These are phyloP conservation scores for Tillus elongatus DNA, from an alignment of 2,888 invertebrate genomes.

Conservation along the genomic window DNA sequence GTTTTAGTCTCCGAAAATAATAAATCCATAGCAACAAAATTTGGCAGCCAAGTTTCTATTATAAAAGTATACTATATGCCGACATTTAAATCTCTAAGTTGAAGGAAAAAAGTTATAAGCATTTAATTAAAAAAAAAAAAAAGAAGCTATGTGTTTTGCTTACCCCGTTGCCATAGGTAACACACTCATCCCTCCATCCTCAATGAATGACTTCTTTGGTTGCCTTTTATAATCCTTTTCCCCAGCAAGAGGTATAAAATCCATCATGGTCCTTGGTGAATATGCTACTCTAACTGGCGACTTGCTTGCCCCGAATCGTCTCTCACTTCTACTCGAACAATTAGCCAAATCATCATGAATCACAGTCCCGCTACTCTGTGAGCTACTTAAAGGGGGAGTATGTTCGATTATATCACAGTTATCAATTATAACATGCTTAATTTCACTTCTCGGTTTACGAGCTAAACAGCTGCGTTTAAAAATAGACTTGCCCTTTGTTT, in stretches of 20 bases:
- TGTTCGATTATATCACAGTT: constrained; percentile 37
- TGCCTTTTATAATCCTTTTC: constrained; percentile 43
- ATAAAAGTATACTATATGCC: too few species aligned
- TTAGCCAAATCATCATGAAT: constrained; percentile 25
- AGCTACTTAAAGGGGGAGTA: constrained; percentile 31
- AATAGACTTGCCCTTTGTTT: constrained; percentile 17
- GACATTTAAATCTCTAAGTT: too few species aligned
- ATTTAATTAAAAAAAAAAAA: too few species aligned
- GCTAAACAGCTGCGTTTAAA: constrained; percentile 18
- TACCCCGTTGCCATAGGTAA: constrained; percentile 51
- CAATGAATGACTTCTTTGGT: constrained; percentile 50
- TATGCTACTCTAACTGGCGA: constrained; percentile 20
- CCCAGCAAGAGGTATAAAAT: constrained; percentile 37
- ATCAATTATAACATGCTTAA: constrained; percentile 33
- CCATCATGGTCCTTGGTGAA: constrained; percentile 34
- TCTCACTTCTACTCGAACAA: constrained; percentile 20
- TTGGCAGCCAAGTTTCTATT: too few species aligned
- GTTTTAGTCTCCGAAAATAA: too few species aligned
- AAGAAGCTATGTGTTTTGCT: too few species aligned
- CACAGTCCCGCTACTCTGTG: constrained; percentile 25
- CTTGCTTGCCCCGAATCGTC: constrained; percentile 15
- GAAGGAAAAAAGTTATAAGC: too few species aligned
- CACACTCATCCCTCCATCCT: constrained; percentile 50
- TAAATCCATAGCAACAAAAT: too few species aligned
- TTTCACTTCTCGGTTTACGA: constrained; percentile 16